Evolutionary conservation across 23 tunicate species (phyloP).

Genomic region (Trididemnum clinides): DNA sequence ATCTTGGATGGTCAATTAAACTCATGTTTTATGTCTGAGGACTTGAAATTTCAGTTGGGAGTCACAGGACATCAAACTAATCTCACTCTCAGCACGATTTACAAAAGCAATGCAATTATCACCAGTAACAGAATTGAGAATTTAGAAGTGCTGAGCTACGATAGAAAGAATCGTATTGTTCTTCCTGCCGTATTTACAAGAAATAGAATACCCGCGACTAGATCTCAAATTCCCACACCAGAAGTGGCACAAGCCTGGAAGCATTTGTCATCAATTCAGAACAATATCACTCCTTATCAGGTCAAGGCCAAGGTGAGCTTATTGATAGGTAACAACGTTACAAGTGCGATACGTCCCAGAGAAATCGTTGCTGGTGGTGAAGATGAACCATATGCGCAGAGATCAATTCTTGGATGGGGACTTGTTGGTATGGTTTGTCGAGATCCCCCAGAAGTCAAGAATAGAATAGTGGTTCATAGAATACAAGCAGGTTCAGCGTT

Average conservation of each 20-base stretch:
- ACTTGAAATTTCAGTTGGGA: not conserved
- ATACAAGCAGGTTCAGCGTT: no score
- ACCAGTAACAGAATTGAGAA: not conserved
- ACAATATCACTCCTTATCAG: no score
- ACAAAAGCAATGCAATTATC: not conserved
- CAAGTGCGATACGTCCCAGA: not conserved
- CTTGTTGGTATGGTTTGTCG: not conserved
- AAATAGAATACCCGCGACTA: not conserved
- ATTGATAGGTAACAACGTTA: not conserved
- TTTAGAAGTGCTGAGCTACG: not conserved
- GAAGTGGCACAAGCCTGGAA: not conserved
- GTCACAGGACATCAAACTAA: not conserved
- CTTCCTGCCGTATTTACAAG: not conserved
- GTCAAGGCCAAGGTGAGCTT: not conserved
- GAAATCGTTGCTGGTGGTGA: conserved; percentile 11
- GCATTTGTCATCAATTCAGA: not conserved
- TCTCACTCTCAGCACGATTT: not conserved
- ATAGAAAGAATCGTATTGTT: not conserved
- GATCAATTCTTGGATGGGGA: conserved; percentile 2
- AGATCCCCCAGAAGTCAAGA: no score
- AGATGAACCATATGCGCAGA: conserved; percentile 15
- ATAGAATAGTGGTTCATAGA: no score
- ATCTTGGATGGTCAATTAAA: not conserved
- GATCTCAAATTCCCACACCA: not conserved
- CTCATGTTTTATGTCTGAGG: not conserved